Conservation (phyloP, 2,888 invertebrate genomes). For the Melolontha melolontha region DNA sequence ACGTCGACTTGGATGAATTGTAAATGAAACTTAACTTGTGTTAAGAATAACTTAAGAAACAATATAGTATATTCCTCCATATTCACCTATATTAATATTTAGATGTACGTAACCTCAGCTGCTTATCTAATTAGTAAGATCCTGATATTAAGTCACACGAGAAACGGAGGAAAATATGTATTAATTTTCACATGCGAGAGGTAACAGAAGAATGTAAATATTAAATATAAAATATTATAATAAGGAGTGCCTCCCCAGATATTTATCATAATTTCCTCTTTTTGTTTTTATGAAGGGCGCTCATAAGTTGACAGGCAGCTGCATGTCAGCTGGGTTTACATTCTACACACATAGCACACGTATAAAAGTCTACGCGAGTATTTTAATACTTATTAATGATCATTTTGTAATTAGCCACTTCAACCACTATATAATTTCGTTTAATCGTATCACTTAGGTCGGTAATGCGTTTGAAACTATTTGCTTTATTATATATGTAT, state of each 20-base stretch:
- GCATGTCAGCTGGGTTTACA: conserved; percentile 63
- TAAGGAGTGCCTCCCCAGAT: conserved; percentile 53
- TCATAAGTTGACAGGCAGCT: conserved; percentile 64
- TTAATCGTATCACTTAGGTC: too few species aligned
- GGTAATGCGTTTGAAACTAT: too few species aligned
- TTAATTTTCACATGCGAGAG: conserved; percentile 21
- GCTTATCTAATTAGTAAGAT: too few species aligned
- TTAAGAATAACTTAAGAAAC: too few species aligned
- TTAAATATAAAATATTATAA: conserved; percentile 60
- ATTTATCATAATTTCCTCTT: conserved; percentile 65
- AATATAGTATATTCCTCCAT: too few species aligned
- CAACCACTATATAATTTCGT: conserved; percentile 42
- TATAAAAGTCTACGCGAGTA: conserved; percentile 40
- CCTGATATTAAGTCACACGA: not conserved
- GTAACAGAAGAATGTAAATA: conserved; percentile 58
- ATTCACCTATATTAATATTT: too few species aligned
- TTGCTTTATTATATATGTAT: too few species aligned
- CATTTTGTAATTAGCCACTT: conserved; percentile 66
- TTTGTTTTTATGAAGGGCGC: conserved; percentile 64
- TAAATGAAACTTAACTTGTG: too few species aligned
- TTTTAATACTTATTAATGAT: conserved; percentile 58
- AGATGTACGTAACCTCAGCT: too few species aligned
- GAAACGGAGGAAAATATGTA: not conserved
- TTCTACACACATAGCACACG: conserved; percentile 19
- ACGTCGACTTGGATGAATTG: too few species aligned